Base-by-base conservation (phyloP, 2,888 invertebrate genomes). In the Unio pictorum region DNA sequence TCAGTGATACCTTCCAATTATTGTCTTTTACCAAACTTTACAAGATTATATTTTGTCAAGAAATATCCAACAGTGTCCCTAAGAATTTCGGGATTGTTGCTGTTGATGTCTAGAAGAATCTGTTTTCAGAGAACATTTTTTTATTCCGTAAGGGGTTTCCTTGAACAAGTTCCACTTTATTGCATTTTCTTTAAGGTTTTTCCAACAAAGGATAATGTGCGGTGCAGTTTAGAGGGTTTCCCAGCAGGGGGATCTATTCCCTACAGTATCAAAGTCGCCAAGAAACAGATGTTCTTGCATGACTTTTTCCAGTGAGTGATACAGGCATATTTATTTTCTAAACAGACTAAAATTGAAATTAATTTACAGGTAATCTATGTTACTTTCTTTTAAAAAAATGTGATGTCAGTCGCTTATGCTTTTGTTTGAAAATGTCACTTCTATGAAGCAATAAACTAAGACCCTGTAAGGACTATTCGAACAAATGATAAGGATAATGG, bases 211-310 rank as follows among this genome's bases (percentile, higher is more conserved):
- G 93, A 94, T n/a, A 96, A 98, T 91, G 97, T 98, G 0, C 92
- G 93, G 58, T 92, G 91, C 4, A 96, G 97, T 74, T 94, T 95
- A 85, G 97, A 97, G 88, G 95, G 95, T 0, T 92, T 95, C 64
- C 91, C 94, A 57, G 96, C 96, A 7, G 97, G 97, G 0, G 95
- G 95, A 0, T 97, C 96, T 83, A 91, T 99, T 6, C 98, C 98
- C 0, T 99, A 99, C 88, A 92, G 93, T 0, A 93, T 92, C n/a
- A 92, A 92, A 30, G 93, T 93, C 0, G 95, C 97, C 85, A 91
- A 92, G 23, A 97, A 96, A 84, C 98, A 99, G 86, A 90, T 91
- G 0, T 98, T 97, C 96, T 91, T 98, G 0, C 93, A 93, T 68
- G 90, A 92, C 0, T 94, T 93, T 87, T 90, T 98, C 65, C 93